phyloP scores from a whole-genome alignment of 2,888 invertebrate genomes.

The Cerastis rubricosa region DNA sequence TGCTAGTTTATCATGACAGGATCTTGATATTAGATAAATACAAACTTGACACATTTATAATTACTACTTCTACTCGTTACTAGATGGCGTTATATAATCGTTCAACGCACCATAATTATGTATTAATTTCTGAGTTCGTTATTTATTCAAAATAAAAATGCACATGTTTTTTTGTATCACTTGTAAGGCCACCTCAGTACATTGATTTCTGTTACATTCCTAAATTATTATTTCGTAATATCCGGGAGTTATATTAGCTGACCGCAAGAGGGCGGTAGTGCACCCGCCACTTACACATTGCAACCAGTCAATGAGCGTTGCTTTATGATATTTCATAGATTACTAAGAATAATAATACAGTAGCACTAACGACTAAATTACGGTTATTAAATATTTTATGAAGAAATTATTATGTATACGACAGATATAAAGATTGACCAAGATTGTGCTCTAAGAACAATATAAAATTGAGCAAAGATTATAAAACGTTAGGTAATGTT shows the following conservation, averaged over 20 bases:
- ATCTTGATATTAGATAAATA: not conserved
- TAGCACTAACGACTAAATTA: constrained; percentile 36
- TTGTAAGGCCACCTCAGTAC: not conserved
- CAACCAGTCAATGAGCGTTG: constrained; percentile 29
- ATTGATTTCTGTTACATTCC: constrained; percentile 11
- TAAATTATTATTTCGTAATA: constrained; percentile 21
- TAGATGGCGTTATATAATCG: constrained; percentile 77
- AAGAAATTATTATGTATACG: constrained; percentile 47
- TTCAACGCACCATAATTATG: not conserved
- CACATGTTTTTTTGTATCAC: not conserved
- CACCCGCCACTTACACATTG: constrained; percentile 8
- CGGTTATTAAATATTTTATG: constrained; percentile 48
- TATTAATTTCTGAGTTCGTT: no score
- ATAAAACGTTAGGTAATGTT: constrained; percentile 48
- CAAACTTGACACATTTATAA: constrained; percentile 15
- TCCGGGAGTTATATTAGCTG: constrained; percentile 15
- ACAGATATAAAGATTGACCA: constrained; percentile 38
- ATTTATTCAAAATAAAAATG: not conserved
- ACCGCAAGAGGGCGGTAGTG: constrained; percentile 52
- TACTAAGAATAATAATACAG: constrained; percentile 33
- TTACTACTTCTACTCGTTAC: constrained; percentile 70
- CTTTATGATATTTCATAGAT: constrained; percentile 23
- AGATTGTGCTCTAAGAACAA: constrained; percentile 51
- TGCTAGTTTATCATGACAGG: not conserved
- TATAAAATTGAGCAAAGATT: constrained; percentile 44